Base-by-base conservation (phyloP, 2,113 vertebrate species). In the Lutjanus erythropterus region DNA sequence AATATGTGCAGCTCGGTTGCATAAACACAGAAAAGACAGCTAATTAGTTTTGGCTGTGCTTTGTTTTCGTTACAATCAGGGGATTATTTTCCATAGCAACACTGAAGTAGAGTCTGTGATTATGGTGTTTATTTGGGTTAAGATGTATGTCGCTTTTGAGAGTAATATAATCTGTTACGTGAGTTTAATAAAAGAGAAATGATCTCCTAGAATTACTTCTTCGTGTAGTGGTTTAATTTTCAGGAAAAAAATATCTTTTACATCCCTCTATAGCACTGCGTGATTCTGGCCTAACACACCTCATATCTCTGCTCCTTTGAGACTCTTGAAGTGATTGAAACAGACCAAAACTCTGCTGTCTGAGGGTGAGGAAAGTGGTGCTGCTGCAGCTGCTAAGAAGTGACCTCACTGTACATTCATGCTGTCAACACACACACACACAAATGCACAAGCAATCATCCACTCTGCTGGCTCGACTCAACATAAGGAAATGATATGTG, bases 11-110 rank as follows among this genome's bases (percentile, higher is more conserved):
- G 35, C 53, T 25, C 1, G 10, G 35, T 65, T 80, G 53, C 18
- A 53, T 79, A 84, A 87, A 90, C 74, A 81, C 31, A 11, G 16
- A 53, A 62, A 68, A 70, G 53, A 70, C 3, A 1, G 49, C 50
- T 80, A 71, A 89, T 82, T 78, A 73, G 53, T 56, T 87, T 85
- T 85, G 74, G 56, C 72, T 7, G 12, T 3, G 65, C 49, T 89
- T 84, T 89, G 80, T 91, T 88, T 89, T 10, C 56, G 64, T 78
- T 88, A 25, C 6, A 80, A 85, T 89, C 78, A 78, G 44, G 3
- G 16, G 65, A 78, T 91, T 86, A 50, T 85, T 85, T 89, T 85
- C 72, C 74, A 79, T 59, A 53, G 69, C 42, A 31, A 35, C 27
- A 7, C 61, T n/a, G 18, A 9, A 25, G 49, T 11, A 39, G 11